Conservation (phyloP, 2,113 vertebrate genomes). For the Ceyx cyanopectus region DNA sequence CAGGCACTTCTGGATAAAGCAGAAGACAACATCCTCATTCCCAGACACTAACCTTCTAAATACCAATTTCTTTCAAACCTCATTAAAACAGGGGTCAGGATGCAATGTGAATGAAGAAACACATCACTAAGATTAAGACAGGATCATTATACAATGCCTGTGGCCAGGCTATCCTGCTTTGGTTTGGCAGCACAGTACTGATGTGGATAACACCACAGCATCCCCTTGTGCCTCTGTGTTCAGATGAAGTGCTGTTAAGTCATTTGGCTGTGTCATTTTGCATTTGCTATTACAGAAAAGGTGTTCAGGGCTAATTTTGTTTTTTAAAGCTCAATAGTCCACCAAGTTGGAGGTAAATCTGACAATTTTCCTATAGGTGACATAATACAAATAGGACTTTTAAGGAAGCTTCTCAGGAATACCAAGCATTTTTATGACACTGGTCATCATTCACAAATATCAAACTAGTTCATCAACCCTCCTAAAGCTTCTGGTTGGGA, state of each 20-base stretch:
- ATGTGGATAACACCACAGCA: not conserved
- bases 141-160: not conserved
- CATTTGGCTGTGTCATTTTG: not conserved
- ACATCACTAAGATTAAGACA: not conserved
- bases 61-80: not conserved
- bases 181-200: not conserved
- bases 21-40: not conserved
- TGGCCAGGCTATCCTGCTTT: not conserved
- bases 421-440: not conserved
- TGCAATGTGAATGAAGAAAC: not conserved
- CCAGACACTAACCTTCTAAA: not conserved
- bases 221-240: not conserved
- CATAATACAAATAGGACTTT: not conserved
- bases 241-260: not conserved
- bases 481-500: not conserved
- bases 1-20: not conserved
- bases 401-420: not conserved
- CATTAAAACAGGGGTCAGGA: not conserved
- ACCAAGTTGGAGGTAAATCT: not conserved
- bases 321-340: not conserved
- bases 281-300: not conserved
- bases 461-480: not conserved
- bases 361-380: not conserved
- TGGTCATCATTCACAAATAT: not conserved
- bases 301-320: not conserved